Evolutionary conservation across 2,888 invertebrate genomes (phyloP).

Genomic region (Oasisia sp.): DNA sequence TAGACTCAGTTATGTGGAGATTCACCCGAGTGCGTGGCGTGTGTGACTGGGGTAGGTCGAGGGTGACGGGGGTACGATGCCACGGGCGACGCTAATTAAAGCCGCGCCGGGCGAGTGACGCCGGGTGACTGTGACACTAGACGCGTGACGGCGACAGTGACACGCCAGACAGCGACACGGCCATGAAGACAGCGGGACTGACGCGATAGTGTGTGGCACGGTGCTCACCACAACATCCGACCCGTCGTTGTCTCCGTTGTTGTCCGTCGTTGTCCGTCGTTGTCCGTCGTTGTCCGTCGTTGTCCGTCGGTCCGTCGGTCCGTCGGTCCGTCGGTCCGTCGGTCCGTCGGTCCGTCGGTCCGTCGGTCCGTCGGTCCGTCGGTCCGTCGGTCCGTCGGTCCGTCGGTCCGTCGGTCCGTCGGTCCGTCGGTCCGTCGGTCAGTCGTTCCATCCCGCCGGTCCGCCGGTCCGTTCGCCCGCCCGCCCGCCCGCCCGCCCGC

Average conservation of each 20-base stretch:
- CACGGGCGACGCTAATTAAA: neutral
- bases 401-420: no score
- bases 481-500: no score
- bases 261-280: neutral
- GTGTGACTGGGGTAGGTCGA: no score
- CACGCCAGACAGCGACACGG: neutral
- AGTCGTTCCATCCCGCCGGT: no score
- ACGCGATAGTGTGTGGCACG: neutral
- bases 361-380: neutral
- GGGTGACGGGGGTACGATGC: neutral
- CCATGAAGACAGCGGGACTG: neutral
- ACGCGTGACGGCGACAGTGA: neutral
- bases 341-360: neutral
- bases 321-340: no score
- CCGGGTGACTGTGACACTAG: neutral
- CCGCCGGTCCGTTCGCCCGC: no score
- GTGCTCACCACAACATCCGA: neutral
- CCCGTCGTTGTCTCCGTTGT: neutral
- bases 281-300: no score
- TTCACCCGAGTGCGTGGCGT: neutral
- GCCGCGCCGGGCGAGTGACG: neutral
- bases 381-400: no score
- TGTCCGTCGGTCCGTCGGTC: no score
- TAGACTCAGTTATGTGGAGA: neutral
- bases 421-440: no score